Conservation (phyloP, 2,797 vertebrate species). For the Acanthornis magna region DNA sequence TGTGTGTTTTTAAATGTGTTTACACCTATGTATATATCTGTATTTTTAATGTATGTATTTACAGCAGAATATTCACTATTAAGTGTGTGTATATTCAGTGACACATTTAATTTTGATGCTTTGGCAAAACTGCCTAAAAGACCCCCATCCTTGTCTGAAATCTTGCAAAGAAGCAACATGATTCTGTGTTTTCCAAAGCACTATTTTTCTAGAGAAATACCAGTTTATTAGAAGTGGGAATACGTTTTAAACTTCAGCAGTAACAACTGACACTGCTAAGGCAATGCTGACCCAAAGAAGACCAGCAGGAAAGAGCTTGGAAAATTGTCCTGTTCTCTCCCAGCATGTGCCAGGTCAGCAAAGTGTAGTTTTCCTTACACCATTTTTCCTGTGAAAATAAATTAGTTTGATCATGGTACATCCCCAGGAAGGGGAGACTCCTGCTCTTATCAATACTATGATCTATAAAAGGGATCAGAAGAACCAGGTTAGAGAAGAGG, state of each 20-base stretch:
- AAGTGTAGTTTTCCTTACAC: rapidly evolving
- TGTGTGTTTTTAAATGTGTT: background rate
- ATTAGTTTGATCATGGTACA: background rate
- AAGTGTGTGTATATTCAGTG: background rate
- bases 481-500: background rate
- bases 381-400: background rate
- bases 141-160: background rate
- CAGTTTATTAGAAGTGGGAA: background rate
- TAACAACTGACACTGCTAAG: background rate
- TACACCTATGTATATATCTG: background rate
- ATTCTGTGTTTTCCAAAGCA: background rate
- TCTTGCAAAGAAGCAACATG: background rate
- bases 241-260: background rate
- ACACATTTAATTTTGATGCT: background rate
- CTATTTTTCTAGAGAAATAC: background rate
- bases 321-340: background rate
- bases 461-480: background rate
- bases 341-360: background rate
- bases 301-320: background rate
- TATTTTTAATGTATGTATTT: background rate
- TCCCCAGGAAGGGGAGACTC: background rate
- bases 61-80: background rate
- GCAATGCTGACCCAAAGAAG: background rate
- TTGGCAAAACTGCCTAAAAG: background rate
- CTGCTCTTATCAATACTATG: background rate